phyloP scores from a whole-genome alignment of 1,140 invertebrate genomes.

The Drosophila nasuta region DNA sequence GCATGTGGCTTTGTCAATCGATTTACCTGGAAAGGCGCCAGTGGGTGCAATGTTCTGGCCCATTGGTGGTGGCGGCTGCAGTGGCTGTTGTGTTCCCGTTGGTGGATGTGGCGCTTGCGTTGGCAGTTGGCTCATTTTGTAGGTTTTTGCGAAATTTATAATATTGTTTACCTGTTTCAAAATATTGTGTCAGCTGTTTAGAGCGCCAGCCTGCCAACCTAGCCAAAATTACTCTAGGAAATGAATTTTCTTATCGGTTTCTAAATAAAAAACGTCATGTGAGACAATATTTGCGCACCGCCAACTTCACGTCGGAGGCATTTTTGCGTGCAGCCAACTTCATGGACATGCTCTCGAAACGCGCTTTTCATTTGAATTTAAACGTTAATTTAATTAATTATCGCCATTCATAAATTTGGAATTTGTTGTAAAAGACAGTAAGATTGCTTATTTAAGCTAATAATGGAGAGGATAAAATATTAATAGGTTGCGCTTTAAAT shows the following conservation, averaged over 20 bases:
- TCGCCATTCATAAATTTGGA: background rate
- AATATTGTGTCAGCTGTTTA: slow-evolving; percentile 22
- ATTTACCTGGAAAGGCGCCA: slow-evolving; percentile 63
- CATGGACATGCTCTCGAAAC: background rate
- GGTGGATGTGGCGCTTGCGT: slow-evolving; percentile 17
- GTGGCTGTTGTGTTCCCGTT: slow-evolving; percentile 6
- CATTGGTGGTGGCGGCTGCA: slow-evolving; percentile 56
- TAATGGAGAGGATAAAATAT: background rate
- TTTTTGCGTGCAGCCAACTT: slow-evolving; percentile 17
- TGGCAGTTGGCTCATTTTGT: slow-evolving; percentile 47
- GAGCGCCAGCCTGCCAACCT: background rate
- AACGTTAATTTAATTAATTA: slow-evolving; percentile 41
- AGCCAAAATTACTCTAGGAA: background rate
- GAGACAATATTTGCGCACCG: background rate
- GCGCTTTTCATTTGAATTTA: slow-evolving; percentile 19
- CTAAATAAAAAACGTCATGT: background rate
- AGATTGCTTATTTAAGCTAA: background rate
- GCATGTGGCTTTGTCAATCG: background rate
- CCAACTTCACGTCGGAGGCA: slow-evolving; percentile 14
- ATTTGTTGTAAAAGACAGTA: too few relatives aligned
- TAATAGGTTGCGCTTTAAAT: background rate
- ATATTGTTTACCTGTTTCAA: slow-evolving; percentile 22
- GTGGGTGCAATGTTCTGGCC: slow-evolving; percentile 61
- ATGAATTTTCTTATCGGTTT: slow-evolving; percentile 1
- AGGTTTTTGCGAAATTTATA: background rate